phyloP scores from a whole-genome alignment of 2,797 vertebrate species.

The Telmatherina bonti region DNA sequence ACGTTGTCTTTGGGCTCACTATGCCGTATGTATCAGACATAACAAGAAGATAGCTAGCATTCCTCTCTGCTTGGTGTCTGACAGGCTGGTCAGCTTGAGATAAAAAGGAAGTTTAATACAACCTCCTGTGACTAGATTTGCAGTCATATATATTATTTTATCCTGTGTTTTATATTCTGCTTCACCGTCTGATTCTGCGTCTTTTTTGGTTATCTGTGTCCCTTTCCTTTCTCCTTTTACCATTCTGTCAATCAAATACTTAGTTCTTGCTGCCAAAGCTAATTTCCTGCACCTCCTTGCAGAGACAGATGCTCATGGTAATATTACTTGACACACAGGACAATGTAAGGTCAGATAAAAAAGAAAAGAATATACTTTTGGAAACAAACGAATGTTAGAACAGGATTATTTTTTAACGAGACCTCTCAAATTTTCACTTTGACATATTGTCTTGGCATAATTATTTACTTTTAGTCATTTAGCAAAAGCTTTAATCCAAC shows the following conservation, averaged over 20 bases:
- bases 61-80: constrained; percentile 51
- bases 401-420: not conserved
- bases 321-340: not conserved
- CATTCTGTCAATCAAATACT: not conserved
- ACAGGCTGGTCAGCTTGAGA: constrained; percentile 17
- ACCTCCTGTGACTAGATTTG: constrained; percentile 10
- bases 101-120: constrained; percentile 12
- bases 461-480: no score
- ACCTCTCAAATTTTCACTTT: not conserved
- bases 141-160: not conserved
- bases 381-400: not conserved
- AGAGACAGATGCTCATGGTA: not conserved
- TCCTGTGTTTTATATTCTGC: not conserved
- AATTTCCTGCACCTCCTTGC: not conserved
- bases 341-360: not conserved
- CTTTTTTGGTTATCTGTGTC: not conserved
- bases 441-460: no score
- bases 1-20: constrained; percentile 64
- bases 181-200: not conserved
- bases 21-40: constrained; percentile 70
- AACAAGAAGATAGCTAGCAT: constrained; percentile 72
- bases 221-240: constrained; percentile 3
- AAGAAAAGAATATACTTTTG: not conserved
- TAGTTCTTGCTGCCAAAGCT: not conserved
- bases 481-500: no score